Evolutionary conservation across 2,888 invertebrate species (phyloP).

Genomic region (Piscicola geometra): DNA sequence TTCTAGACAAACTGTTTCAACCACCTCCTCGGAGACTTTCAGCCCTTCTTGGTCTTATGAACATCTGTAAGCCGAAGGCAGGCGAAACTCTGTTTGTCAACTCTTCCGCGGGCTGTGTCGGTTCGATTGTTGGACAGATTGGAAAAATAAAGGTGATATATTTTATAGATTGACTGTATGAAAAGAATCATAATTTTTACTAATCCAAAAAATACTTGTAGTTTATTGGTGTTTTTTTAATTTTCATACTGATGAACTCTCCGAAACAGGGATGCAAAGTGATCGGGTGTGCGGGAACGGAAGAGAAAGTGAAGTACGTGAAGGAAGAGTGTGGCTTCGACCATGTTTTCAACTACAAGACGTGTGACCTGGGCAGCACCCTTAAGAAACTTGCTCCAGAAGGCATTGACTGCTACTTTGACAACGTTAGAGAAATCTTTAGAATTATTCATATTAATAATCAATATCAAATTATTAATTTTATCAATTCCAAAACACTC

Average conservation of each 20-base stretch:
- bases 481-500: background rate
- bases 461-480: background rate
- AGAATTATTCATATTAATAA: background rate
- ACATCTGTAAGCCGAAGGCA: slow-evolving; percentile 67
- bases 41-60: slow-evolving; percentile 70
- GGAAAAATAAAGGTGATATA: slow-evolving; percentile 66
- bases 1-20: background rate
- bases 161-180: background rate
- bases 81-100: slow-evolving; percentile 71
- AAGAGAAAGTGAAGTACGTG: slow-evolving; percentile 69
- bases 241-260: background rate
- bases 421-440: slow-evolving; percentile 63
- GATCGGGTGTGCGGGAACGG: slow-evolving; percentile 69
- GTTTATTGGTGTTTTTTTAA: background rate
- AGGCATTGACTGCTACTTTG: slow-evolving; percentile 73
- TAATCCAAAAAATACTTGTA: background rate
- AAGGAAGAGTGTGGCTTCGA: slow-evolving; percentile 66
- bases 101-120: slow-evolving; percentile 74
- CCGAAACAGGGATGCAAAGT: slow-evolving; percentile 62
- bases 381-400: slow-evolving; percentile 65
- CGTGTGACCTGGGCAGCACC: slow-evolving; percentile 59
- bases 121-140: slow-evolving; percentile 72
- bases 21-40: slow-evolving; percentile 60
- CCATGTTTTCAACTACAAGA: slow-evolving; percentile 70
- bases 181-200: background rate